Conservation (phyloP, 2,797 vertebrate genomes). For the Poliocrania exsul region DNA sequence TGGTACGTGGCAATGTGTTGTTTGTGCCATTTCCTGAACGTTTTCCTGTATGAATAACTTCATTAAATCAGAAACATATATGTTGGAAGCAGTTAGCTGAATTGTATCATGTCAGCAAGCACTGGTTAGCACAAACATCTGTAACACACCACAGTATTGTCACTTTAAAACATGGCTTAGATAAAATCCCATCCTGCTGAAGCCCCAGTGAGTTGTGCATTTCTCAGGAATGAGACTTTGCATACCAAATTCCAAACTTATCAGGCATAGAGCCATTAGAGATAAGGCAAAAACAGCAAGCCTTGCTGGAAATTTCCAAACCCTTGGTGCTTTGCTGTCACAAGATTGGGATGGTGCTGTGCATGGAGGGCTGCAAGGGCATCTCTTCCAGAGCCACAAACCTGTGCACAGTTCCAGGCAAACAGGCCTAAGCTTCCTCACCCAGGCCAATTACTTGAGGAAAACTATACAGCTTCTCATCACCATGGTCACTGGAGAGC, state of each 20-base stretch:
- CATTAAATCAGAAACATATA: not conserved
- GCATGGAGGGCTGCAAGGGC: not conserved
- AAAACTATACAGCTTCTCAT: not conserved
- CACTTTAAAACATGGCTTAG: not conserved
- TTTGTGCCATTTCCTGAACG: not conserved
- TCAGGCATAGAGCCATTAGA: not conserved
- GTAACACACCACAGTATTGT: not conserved
- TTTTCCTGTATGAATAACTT: not conserved
- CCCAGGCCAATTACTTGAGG: not conserved
- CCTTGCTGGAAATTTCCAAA: not conserved
- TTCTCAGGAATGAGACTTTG: not conserved
- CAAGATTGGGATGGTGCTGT: not conserved
- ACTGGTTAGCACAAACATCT: not conserved
- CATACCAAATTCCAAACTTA: slow-evolving; percentile 36
- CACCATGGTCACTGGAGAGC: not conserved
- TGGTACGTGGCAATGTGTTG: not conserved
- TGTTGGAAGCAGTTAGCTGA: not conserved
- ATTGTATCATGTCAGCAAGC: not conserved
- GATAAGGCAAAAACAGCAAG: not conserved
- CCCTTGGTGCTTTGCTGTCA: not conserved
- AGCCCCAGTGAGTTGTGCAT: not conserved
- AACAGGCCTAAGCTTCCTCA: not conserved
- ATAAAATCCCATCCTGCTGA: not conserved
- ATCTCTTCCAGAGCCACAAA: not conserved
- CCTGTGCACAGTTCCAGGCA: not conserved